phyloP scores from a whole-genome alignment of 2,797 vertebrate genomes.

The Danio tinwini region DNA sequence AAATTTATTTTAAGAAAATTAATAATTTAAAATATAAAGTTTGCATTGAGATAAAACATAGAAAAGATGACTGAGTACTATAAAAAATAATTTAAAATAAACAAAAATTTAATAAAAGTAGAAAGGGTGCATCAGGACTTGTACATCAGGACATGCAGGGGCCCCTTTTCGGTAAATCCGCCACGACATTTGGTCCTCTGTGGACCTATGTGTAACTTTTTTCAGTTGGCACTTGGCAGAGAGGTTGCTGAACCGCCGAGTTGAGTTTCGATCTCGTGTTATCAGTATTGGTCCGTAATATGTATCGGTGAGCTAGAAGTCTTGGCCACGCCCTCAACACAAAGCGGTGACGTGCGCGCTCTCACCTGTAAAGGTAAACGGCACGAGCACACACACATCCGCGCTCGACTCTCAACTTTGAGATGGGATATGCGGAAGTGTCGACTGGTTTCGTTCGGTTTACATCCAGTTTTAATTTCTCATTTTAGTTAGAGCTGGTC shows the following conservation, averaged over 20 bases:
- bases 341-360: conserved; percentile 3
- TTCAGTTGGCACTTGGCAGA: background rate
- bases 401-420: background rate
- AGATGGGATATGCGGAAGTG: conserved; percentile 31
- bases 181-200: no score
- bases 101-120: no score
- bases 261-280: background rate
- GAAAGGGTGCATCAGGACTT: no score
- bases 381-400: background rate
- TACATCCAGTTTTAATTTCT: background rate
- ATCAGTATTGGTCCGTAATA: background rate
- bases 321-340: background rate
- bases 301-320: no score
- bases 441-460: background rate
- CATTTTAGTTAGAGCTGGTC: background rate
- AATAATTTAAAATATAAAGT: no score
- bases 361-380: background rate
- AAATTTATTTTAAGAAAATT: no score
- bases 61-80: no score
- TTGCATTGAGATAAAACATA: no score
- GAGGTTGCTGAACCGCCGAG: background rate
- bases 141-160: no score
- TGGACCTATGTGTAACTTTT: no score
- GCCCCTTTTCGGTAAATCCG: no score
- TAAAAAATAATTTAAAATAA: no score